Percentiles rank a stretch among this genome's conserved stretches.
Evolutionary conservation across 2,113 vertebrate genomes (phyloP).

Genomic region (Chlorodrepanis virens): DNA sequence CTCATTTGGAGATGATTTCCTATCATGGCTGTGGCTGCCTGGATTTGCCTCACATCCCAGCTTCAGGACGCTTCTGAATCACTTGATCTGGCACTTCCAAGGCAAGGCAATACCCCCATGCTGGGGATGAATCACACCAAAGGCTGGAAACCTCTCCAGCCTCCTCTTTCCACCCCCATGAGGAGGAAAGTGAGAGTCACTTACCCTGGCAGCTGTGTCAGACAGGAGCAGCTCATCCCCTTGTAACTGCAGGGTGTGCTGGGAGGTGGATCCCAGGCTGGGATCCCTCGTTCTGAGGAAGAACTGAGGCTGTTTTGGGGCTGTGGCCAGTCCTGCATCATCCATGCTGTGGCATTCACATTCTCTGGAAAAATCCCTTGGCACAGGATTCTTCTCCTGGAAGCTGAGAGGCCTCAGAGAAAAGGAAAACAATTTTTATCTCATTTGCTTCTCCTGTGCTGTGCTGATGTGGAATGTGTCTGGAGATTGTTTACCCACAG

Average conservation of each 20-base stretch:
- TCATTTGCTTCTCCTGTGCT: no score
- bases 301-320: neutral
- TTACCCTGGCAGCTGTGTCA: neutral
- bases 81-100: neutral
- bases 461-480: no score
- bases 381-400: no score
- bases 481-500: no score
- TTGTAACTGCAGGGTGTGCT: neutral
- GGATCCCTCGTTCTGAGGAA: neutral
- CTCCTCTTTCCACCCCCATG: neutral
- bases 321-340: neutral
- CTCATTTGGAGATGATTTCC: neutral
- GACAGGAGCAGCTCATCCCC: neutral
- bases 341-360: fast-evolving
- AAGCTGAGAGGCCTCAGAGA: no score
- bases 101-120: neutral
- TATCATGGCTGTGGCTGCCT: neutral
- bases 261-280: neutral
- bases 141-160: neutral
- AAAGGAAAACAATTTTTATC: no score
- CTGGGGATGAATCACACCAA: neutral
- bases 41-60: neutral
- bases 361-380: no score
- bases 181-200: neutral
- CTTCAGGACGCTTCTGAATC: neutral